Evolutionary conservation across 1,140 invertebrate genomes (phyloP).

Genomic region (Drosophila busckii): DNA sequence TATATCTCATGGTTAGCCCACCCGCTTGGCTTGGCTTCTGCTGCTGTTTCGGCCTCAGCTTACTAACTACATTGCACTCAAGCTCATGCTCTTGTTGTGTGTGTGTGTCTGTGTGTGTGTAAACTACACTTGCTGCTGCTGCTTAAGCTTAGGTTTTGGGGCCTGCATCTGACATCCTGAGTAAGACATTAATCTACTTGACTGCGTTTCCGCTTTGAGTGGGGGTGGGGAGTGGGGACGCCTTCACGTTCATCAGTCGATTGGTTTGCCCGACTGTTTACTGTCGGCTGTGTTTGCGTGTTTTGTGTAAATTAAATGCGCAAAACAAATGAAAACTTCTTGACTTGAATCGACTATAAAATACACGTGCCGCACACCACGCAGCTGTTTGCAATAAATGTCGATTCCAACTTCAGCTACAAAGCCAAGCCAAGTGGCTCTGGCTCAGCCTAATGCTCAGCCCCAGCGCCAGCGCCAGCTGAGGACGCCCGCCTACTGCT

Average conservation of each 20-base stretch:
- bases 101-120: background rate
- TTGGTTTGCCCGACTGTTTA: background rate
- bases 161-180: slow-evolving; percentile 21
- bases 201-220: slow-evolving; percentile 40
- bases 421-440: slow-evolving; percentile 1
- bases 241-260: slow-evolving; percentile 6
- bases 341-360: slow-evolving; percentile 64
- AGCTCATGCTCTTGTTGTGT: background rate
- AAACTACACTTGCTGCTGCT: slow-evolving; percentile 1
- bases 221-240: no score
- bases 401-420: slow-evolving; percentile 10
- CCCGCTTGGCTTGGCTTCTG: no score
- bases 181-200: slow-evolving; percentile 69
- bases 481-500: background rate
- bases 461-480: background rate
- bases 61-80: slow-evolving; percentile 11
- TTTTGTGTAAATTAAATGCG: slow-evolving; percentile 52
- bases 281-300: slow-evolving; percentile 47
- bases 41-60: no score
- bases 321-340: slow-evolving; percentile 64
- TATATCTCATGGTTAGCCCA: no score
- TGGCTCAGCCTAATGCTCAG: background rate
- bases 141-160: no score
- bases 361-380: slow-evolving; percentile 31
- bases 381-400: slow-evolving; percentile 20